Evolutionary conservation across 2,113 vertebrate genomes (phyloP).

Genomic region (Tichodroma muraria): DNA sequence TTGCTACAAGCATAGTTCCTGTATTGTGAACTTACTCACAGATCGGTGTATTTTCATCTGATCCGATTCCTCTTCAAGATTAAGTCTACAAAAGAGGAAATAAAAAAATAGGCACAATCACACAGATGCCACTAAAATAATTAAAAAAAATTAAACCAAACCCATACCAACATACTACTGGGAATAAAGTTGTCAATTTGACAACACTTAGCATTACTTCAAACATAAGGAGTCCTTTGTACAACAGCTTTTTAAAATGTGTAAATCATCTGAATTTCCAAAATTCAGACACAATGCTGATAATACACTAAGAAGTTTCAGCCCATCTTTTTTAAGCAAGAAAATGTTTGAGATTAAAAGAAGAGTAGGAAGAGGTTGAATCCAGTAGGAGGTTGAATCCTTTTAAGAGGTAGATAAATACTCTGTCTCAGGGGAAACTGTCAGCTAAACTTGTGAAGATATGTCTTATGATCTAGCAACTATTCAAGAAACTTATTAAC

Average conservation of each 20-base stretch:
- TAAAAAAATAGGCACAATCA: background rate
- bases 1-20: conserved; percentile 68
- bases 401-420: background rate
- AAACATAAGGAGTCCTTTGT: background rate
- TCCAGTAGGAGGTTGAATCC: background rate
- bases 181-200: background rate
- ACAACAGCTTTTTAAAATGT: background rate
- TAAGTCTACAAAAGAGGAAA: conserved; percentile 66
- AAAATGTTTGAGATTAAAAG: background rate
- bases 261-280: background rate
- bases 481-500: background rate
- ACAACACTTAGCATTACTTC: background rate
- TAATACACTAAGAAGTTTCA: background rate
- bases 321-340: background rate
- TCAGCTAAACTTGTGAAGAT: background rate
- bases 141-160: background rate
- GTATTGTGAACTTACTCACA: conserved; percentile 73
- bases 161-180: background rate
- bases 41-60: conserved; percentile 73
- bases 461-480: background rate
- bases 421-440: background rate
- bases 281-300: background rate
- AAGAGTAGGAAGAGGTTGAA: too few relatives aligned
- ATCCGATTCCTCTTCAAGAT: conserved; percentile 83
- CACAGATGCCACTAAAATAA: background rate